These are phyloP conservation scores for Parazoanthus darwini DNA, from an alignment of 92 coral and sea anemone genomes.

Conservation along the genomic window DNA sequence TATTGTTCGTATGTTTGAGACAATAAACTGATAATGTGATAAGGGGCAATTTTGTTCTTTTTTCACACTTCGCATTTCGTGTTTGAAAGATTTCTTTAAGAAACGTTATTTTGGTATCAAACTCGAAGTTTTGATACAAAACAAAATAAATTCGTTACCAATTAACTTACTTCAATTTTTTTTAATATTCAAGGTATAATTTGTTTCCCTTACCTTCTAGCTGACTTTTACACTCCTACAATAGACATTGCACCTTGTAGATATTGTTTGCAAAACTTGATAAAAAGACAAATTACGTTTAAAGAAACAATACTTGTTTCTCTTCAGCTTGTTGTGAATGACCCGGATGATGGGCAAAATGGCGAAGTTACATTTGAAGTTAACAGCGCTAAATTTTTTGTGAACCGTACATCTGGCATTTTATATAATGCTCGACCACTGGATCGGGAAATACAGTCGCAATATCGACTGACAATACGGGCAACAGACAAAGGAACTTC, in stretches of 20 bases:
- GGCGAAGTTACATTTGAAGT: conserved; percentile 71
- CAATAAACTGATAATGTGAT: no score
- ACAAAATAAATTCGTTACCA: no score
- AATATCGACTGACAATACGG: conserved; percentile 71
- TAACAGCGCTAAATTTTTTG: conserved; percentile 73
- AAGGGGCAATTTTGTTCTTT: no score
- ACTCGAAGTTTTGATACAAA: no score
- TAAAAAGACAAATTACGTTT: not conserved
- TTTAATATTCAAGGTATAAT: no score
- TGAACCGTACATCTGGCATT: conserved; percentile 67
- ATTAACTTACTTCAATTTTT: no score
- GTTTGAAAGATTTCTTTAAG: no score
- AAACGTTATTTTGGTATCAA: no score
- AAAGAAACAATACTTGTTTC: not conserved
- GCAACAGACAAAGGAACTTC: conserved; percentile 86
- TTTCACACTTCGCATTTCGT: no score
- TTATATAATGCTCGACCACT: conserved; percentile 77
- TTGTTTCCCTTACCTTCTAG: no score
- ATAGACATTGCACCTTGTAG: not conserved
- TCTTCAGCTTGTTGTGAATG: conserved; percentile 70
- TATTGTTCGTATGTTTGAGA: no score
- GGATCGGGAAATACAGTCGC: conserved; percentile 77
- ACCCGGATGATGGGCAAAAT: conserved; percentile 73
- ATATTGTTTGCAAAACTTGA: not conserved
- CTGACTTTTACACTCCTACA: no score